phyloP scores from a whole-genome alignment of 2,888 invertebrate genomes.

The Cephus pulcher region DNA sequence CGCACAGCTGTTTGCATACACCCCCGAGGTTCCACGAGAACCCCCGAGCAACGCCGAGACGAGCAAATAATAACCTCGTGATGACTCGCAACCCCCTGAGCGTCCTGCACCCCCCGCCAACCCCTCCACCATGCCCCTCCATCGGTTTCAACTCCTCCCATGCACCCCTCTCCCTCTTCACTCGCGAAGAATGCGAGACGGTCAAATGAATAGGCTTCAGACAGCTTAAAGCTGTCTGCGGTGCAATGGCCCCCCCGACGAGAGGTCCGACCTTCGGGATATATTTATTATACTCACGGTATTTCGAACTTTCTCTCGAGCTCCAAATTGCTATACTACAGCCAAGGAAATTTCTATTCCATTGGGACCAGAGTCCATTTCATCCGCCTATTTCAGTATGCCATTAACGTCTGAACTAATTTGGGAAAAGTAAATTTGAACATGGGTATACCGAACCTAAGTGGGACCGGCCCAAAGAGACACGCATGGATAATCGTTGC shows the following conservation, averaged over 20 bases:
- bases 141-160: constrained; percentile 22
- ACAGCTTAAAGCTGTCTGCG: constrained; percentile 20
- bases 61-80: constrained; percentile 50
- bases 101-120: not conserved
- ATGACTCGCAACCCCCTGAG: constrained; percentile 40
- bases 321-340: not conserved
- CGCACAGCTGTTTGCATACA: constrained; percentile 60
- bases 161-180: constrained; percentile 22
- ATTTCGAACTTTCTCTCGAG: not conserved
- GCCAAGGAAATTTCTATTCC: not conserved
- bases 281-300: constrained; percentile 5
- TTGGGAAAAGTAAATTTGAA: not conserved
- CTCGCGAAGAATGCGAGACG: constrained; percentile 16
- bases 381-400: not conserved
- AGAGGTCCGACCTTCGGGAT: constrained; percentile 26
- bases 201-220: constrained; percentile 21
- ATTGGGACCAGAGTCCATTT: not conserved
- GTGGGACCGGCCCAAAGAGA: not conserved
- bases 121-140: not conserved
- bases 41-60: constrained; percentile 31
- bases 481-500: not conserved
- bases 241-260: constrained; percentile 25
- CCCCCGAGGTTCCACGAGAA: constrained; percentile 22
- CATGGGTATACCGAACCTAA: not conserved
- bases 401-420: not conserved